These are phyloP conservation scores for Anthopleura sola DNA, from an alignment of 64 coral and sea anemone genomes.

Conservation along the genomic window DNA sequence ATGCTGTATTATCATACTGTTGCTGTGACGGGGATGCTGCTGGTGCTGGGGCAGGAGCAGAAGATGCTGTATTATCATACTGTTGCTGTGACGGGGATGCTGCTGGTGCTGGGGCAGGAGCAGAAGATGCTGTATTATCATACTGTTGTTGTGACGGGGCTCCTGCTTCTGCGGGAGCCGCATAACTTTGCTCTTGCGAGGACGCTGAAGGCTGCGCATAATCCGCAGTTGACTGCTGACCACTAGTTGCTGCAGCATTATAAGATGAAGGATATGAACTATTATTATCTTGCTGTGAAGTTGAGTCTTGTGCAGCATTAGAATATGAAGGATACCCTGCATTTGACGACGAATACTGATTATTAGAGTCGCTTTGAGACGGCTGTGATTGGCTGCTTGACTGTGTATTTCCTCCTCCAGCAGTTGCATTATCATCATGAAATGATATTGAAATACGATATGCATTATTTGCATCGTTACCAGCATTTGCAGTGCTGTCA, in stretches of 20 bases:
- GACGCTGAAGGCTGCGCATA: conserved; percentile 1
- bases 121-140: conserved; percentile 12
- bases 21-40: too few relatives aligned
- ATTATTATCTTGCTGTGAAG: not conserved
- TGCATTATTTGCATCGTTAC: not conserved
- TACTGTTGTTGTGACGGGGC: conserved; percentile 1
- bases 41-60: conserved; percentile 25
- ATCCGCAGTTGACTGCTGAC: conserved; percentile 41
- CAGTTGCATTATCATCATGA: not conserved
- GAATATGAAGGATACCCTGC: not conserved
- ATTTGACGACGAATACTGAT: not conserved
- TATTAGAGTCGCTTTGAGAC: not conserved
- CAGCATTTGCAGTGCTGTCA: not conserved
- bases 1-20: too few relatives aligned
- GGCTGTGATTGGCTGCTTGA: not conserved
- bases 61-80: not conserved
- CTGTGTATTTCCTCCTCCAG: not conserved
- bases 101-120: not conserved
- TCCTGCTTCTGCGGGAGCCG: not conserved
- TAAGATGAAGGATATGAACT: conserved; percentile 22
- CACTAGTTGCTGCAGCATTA: not conserved
- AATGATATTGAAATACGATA: conserved; percentile 8
- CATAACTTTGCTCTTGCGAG: not conserved
- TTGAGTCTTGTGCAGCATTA: not conserved
- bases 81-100: not conserved